Evolutionary conservation across 2,113 vertebrate species (phyloP).

Genomic region (Charadrius vociferus): DNA sequence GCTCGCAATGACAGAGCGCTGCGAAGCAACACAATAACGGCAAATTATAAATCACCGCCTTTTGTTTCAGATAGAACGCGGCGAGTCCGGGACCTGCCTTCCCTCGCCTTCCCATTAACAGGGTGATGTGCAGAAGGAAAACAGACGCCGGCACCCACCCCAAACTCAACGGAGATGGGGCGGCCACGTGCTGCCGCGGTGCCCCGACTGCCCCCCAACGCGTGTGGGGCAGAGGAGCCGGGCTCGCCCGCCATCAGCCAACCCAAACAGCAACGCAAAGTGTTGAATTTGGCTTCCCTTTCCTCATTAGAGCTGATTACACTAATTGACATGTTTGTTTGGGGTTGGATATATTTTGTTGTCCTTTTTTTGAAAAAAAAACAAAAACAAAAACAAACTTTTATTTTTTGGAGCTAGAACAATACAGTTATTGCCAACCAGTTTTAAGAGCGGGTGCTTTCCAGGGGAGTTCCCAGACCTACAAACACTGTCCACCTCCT

Average conservation of each 20-base stretch:
- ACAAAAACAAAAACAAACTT: not conserved
- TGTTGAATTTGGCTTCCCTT: constrained; percentile 30
- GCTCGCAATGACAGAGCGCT: not conserved
- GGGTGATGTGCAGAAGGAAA: not conserved
- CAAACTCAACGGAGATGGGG: rapidly evolving
- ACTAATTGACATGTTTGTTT: constrained; percentile 55
- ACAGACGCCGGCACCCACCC: rapidly evolving
- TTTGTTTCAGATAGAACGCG: constrained; percentile 59
- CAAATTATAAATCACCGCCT: constrained; percentile 73
- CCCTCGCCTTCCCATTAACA: not conserved
- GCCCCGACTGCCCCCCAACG: not conserved
- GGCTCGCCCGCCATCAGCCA: not conserved
- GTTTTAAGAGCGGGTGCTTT: not conserved
- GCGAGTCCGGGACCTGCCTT: constrained; percentile 21
- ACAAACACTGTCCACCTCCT: not conserved
- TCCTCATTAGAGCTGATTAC: constrained; percentile 56
- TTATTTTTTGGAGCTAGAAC: not conserved
- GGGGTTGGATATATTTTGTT: constrained; percentile 20
- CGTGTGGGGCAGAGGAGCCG: rapidly evolving
- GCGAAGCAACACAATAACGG: constrained; percentile 46
- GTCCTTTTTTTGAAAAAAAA: not conserved
- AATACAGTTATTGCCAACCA: not conserved
- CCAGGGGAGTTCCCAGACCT: not conserved
- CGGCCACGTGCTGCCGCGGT: rapidly evolving
- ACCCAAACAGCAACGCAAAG: not conserved